phyloP scores from a whole-genome alignment of 2,797 vertebrate species.

The Dipus sagitta region DNA sequence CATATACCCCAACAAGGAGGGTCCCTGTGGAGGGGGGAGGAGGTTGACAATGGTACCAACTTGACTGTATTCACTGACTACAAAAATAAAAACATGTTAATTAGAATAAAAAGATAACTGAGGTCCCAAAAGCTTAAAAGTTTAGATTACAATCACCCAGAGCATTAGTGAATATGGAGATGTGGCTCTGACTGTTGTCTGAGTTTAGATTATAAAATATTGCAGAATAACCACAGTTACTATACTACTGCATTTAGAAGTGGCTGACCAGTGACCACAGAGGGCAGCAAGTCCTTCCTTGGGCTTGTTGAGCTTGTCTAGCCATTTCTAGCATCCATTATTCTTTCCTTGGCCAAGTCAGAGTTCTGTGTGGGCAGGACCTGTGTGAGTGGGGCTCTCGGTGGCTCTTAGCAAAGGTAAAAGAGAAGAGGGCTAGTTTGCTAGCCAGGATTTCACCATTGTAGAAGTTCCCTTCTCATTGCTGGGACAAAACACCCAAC shows the following conservation, averaged over 20 bases:
- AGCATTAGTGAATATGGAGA: neutral
- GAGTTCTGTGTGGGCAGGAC: neutral
- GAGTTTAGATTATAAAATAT: neutral
- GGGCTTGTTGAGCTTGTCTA: neutral
- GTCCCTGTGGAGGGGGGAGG: too few species aligned
- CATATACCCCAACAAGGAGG: too few species aligned
- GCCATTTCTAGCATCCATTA: too few species aligned
- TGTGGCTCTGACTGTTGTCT: neutral
- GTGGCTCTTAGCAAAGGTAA: neutral
- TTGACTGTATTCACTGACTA: too few species aligned
- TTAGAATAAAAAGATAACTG: constrained; percentile 28
- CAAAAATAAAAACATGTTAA: neutral
- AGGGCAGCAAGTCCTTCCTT: neutral
- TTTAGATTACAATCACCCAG: neutral
- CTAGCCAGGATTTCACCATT: neutral
- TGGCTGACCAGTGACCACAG: neutral
- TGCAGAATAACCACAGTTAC: neutral
- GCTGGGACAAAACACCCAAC: too few species aligned
- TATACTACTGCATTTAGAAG: neutral
- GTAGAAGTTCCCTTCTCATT: too few species aligned
- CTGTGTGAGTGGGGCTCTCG: neutral
- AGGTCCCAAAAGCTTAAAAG: neutral
- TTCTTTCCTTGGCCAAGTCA: neutral
- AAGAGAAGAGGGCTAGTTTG: neutral
- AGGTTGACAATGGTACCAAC: too few species aligned